Evolutionary conservation across 2,888 invertebrate genomes (phyloP).

Genomic region (Lathronympha strigana): DNA sequence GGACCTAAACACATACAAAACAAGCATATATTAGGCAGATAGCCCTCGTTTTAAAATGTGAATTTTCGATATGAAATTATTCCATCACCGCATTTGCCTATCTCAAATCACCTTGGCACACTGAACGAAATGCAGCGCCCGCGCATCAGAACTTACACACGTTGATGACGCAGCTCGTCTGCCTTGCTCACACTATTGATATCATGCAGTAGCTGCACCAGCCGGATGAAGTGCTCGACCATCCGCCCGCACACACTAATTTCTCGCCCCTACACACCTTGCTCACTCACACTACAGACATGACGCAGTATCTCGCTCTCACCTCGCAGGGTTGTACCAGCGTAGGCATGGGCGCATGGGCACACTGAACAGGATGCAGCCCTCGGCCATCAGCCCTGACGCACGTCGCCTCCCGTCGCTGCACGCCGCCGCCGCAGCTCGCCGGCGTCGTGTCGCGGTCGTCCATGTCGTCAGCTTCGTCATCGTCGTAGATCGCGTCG

Average conservation of each 20-base stretch:
- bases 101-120: too few relatives aligned
- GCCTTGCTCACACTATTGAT: too few relatives aligned
- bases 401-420: slow-evolving; percentile 83
- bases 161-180: too few relatives aligned
- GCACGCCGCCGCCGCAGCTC: slow-evolving; percentile 85
- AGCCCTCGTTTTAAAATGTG: too few relatives aligned
- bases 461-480: slow-evolving; percentile 62
- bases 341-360: slow-evolving; percentile 78
- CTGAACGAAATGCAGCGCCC: neutral
- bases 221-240: too few relatives aligned
- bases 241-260: too few relatives aligned
- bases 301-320: neutral
- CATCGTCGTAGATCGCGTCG: slow-evolving; percentile 70
- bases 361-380: slow-evolving; percentile 77
- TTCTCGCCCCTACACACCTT: neutral
- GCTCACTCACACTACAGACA: neutral
- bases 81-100: too few relatives aligned
- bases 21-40: too few relatives aligned
- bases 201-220: too few relatives aligned
- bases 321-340: slow-evolving; percentile 83
- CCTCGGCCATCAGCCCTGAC: slow-evolving; percentile 78
- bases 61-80: too few relatives aligned
- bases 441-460: slow-evolving; percentile 53
- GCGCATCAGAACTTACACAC: neutral
- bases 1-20: slow-evolving; percentile 65